These are phyloP conservation scores for Frieseomelitta varia DNA, from an alignment of 1,140 invertebrate genomes.

Conservation along the genomic window DNA sequence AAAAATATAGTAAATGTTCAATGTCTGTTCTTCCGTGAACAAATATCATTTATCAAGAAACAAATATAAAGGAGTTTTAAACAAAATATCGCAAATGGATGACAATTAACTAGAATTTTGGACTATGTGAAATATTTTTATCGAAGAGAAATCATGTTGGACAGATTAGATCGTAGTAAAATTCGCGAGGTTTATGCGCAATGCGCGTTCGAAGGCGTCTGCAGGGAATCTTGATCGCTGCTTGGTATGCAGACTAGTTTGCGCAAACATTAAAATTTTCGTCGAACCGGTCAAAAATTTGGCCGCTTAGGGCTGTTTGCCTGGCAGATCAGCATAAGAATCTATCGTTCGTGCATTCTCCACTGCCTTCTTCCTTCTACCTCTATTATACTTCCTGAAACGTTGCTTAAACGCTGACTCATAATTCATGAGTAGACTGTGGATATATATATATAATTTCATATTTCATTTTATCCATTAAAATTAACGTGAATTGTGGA, in stretches of 20 bases:
- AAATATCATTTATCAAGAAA: not conserved
- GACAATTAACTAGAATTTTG: not conserved
- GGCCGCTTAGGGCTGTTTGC: conserved; percentile 50
- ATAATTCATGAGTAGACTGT: not conserved
- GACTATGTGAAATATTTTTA: too few species aligned
- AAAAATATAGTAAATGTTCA: too few species aligned
- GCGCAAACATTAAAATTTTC: conserved; percentile 63
- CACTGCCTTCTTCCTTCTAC: not conserved
- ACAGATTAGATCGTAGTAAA: conserved; percentile 20
- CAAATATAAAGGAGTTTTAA: not conserved
- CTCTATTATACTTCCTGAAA: not conserved
- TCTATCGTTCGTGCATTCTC: conserved; percentile 6
- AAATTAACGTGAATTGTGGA: too few species aligned
- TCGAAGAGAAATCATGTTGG: not conserved
- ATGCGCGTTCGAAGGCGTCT: not conserved
- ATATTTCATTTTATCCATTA: too few species aligned
- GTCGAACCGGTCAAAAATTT: conserved; percentile 51
- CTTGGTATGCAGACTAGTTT: conserved; percentile 62
- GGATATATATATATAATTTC: too few species aligned
- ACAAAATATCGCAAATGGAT: not conserved
- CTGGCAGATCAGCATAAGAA: conserved; percentile 48
- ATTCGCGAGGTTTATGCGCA: not conserved
- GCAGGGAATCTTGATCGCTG: conserved; percentile 38
- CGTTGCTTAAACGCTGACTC: conserved; percentile 6
- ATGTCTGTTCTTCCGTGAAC: not conserved